Percentiles rank a stretch among this genome's conserved stretches.
Evolutionary conservation across 2,888 invertebrate genomes (phyloP).

Genomic region (Amblyjoppa proteus): DNA sequence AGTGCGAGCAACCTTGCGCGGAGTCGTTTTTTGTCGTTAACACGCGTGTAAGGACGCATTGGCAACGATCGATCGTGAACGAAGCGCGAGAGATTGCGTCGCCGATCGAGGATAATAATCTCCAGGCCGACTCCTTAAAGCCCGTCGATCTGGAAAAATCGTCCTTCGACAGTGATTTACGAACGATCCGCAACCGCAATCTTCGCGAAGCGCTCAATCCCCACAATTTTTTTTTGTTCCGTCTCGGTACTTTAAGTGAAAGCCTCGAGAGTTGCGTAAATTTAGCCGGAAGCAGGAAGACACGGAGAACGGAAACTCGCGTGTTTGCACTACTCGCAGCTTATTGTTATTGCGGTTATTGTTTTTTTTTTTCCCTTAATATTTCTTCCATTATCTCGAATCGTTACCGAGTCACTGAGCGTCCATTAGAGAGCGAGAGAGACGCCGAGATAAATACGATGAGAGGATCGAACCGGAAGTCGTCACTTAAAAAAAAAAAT

Average conservation of each 20-base stretch:
- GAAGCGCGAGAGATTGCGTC: not conserved
- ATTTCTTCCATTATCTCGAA: conserved; percentile 11
- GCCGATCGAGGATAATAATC: not conserved
- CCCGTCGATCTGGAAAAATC: not conserved
- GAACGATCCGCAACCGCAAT: not conserved
- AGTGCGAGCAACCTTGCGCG: conserved; percentile 26
- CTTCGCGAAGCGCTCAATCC: conserved; percentile 6
- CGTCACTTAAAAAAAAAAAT: conserved; percentile 1
- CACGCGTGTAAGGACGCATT: not conserved
- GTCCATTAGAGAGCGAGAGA: not conserved
- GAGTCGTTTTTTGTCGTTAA: conserved; percentile 8
- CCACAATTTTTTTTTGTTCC: conserved; percentile 2
- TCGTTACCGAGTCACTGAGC: not conserved
- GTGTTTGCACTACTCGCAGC: conserved; percentile 41
- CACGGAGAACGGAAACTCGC: conserved; percentile 58
- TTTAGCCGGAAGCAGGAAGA: conserved; percentile 66
- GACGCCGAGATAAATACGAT: conserved; percentile 6
- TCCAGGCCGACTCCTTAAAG: not conserved
- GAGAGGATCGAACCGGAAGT: conserved; percentile 23
- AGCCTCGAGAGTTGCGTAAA: conserved; percentile 68
- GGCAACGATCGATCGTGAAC: not conserved
- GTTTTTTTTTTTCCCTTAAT: conserved; percentile 24
- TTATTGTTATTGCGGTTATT: conserved; percentile 10
- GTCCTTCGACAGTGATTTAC: not conserved
- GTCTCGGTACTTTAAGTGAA: conserved; percentile 64